Evolutionary conservation across 2,888 invertebrate genomes (phyloP), one percentile per base, ranked within the genome.

Genomic region (Drosophila mimetica): DNA sequence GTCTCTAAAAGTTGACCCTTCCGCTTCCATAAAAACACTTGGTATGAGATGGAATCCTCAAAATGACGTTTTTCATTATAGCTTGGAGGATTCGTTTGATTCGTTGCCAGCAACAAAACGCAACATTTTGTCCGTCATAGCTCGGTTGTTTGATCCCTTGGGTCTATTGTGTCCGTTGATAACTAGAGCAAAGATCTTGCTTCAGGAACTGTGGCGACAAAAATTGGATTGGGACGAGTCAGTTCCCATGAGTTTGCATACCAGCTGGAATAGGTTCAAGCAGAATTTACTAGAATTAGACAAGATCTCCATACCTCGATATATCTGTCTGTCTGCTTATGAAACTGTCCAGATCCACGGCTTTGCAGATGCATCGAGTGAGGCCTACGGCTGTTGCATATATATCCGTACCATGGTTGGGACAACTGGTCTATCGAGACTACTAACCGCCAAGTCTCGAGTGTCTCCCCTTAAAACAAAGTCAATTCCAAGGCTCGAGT

Each of bases 181-280:
- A 4, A 36, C 14, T 4, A 47, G 18, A 32, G 6, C 32, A 13
- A 20, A 48, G 18, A 48, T 34, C n/a, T 34, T 47, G 25, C 7
- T 47, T 4, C 46, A 47, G 16, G 46, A 47, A 11, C 30, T 46
- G 28, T 30, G 16, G 30, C 46, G 30, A 13, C 18, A 47, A 47
- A 13, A 32, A 18, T n/a, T 47, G 5, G 18, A 32, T 48, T 48
- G 18, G 53, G 42, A 42, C 14, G 53, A 53, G n/a, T 42, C 32
- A 3, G 42, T 42, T 42, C 22, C 42, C n/a, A 42, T 53, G 53
- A 20, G 1, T 53, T n/a, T 53, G 11, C 20, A 30, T 41, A 41
- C 30, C 13, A 39, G 28, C 1, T 52, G 39, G n/a, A 39, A 30
- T 4, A 14, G 9, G 4, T 25, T 41, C 5, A 50, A 50, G 22